A percentile compares a stretch with the other conserved stretches of the same genome.
phyloP scores from a whole-genome alignment of 2,113 vertebrate species.

The Rhabdornis inornatus region DNA sequence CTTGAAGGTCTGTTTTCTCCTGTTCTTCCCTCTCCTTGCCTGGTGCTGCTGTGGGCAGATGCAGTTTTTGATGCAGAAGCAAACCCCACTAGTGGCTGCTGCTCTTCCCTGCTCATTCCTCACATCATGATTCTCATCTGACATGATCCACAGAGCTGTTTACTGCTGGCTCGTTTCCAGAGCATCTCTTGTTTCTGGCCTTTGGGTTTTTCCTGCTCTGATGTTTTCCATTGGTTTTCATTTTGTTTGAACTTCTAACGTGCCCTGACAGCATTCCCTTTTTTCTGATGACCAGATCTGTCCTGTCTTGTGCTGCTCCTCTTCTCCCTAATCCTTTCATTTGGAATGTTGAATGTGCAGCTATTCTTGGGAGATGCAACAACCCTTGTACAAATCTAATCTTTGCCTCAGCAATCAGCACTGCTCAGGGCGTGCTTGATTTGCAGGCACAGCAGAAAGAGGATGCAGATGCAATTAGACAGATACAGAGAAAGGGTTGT shows the following conservation, averaged over 20 bases:
- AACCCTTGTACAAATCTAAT: not conserved
- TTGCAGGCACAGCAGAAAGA: not conserved
- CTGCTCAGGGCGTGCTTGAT: not conserved
- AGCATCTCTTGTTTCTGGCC: not conserved
- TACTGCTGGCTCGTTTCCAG: not conserved
- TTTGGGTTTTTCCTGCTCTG: not conserved
- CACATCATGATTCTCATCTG: not conserved
- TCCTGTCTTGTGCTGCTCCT: not conserved
- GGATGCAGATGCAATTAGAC: not conserved
- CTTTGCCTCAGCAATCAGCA: not conserved
- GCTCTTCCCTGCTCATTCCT: not conserved
- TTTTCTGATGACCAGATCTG: not conserved
- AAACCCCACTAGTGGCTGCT: not conserved
- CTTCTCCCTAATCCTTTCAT: not conserved
- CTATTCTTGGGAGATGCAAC: not conserved
- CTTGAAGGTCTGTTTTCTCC: not conserved
- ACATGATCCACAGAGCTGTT: not conserved
- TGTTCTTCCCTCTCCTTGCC: not conserved
- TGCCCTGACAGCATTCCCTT: not conserved
- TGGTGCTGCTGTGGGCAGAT: fast-evolving
- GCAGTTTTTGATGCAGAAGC: not conserved
- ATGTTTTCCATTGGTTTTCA: not conserved
- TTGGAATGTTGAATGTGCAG: not conserved
- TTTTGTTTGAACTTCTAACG: not conserved
- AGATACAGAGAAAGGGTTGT: not conserved